Percentiles rank a stretch among this genome's conserved stretches.
phyloP scores from a whole-genome alignment of 1,140 invertebrate species.

The Danaus melanippus region DNA sequence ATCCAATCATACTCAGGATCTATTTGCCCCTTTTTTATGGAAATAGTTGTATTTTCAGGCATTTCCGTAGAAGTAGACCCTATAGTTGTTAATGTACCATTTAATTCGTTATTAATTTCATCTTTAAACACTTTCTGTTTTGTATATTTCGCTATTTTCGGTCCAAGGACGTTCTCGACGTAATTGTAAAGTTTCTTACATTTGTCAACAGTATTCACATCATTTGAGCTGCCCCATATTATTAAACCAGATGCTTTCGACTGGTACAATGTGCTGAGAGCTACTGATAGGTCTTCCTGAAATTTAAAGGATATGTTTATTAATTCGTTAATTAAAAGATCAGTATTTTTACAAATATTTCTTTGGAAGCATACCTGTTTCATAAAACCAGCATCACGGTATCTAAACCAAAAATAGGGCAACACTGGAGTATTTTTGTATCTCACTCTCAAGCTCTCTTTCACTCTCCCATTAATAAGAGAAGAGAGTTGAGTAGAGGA shows the following conservation, averaged over 20 bases:
- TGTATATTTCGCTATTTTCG: conserved; percentile 59
- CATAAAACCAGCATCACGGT: conserved; percentile 75
- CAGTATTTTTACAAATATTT: too few species aligned
- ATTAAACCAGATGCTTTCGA: conserved; percentile 75
- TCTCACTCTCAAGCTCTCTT: conserved; percentile 74
- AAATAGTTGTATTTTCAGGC: conserved; percentile 2
- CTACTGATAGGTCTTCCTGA: conserved; percentile 74
- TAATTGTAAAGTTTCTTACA: conserved; percentile 75
- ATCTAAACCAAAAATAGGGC: conserved; percentile 81
- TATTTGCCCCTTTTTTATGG: conserved; percentile 13
- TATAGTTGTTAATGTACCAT: neutral
- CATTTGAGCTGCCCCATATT: conserved; percentile 81
- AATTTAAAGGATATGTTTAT: conserved; percentile 23
- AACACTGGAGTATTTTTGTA: conserved; percentile 58
- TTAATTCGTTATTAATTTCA: conserved; percentile 16
- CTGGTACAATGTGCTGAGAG: conserved; percentile 69
- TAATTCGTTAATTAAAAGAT: too few species aligned
- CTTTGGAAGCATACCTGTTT: conserved; percentile 55
- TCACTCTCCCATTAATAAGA: conserved; percentile 75
- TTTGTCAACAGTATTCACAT: conserved; percentile 76
- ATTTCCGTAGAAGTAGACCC: neutral
- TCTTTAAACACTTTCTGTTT: conserved; percentile 22
- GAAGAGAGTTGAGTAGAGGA: conserved; percentile 60
- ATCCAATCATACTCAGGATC: conserved; percentile 39
- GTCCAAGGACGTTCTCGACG: conserved; percentile 75